Evolutionary conservation across 2,888 invertebrate genomes (phyloP).

Genomic region (Drosophila sordidapex): DNA sequence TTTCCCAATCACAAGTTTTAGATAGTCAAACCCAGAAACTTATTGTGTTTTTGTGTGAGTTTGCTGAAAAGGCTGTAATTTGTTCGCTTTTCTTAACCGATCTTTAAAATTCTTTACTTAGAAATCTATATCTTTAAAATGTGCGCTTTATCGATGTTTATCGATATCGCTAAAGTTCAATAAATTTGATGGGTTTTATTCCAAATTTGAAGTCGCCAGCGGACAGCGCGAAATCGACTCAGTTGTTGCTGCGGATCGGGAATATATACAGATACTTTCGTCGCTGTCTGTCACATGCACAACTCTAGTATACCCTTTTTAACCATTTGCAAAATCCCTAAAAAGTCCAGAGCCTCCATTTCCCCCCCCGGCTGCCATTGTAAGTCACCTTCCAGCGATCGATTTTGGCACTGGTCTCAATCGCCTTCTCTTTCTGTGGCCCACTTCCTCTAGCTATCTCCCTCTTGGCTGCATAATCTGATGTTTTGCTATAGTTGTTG

Average conservation of each 20-base stretch:
- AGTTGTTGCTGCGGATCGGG: not conserved
- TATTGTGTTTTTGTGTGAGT: not conserved
- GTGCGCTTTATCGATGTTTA: not conserved
- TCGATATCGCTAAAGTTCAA: not conserved
- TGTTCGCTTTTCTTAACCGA: not conserved
- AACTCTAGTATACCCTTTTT: not conserved
- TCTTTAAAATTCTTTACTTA: not conserved
- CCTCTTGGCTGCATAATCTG: not conserved
- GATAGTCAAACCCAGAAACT: not conserved
- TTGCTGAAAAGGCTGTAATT: not conserved
- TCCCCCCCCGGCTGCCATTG: not conserved
- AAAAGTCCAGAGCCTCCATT: not conserved
- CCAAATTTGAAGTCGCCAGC: not conserved
- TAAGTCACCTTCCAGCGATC: not conserved
- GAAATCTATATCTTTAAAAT: not conserved
- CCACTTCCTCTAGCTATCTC: not conserved
- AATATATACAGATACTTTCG: not conserved
- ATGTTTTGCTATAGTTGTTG: not conserved
- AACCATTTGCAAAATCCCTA: not conserved
- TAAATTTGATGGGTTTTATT: not conserved
- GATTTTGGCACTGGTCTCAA: not conserved
- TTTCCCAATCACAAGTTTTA: not conserved
- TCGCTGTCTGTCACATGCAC: not conserved
- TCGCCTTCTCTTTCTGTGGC: not conserved
- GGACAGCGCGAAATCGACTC: not conserved